A percentile compares a stretch with the other conserved stretches of the same genome.
phyloP scores from a whole-genome alignment of 2,888 invertebrate species.

The Carcina quercana region DNA sequence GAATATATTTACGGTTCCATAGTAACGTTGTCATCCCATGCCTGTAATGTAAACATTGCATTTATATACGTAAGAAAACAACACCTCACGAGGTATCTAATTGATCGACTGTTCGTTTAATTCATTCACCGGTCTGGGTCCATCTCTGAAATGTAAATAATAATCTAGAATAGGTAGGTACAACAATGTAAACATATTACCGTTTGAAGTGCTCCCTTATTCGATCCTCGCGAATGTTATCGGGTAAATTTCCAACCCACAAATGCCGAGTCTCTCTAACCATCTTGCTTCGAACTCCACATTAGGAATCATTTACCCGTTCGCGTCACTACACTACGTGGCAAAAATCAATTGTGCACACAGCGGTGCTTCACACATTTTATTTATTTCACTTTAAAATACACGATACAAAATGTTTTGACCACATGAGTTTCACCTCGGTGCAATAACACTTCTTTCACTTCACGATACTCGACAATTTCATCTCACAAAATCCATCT shows the following conservation, averaged over 20 bases:
- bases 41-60: too few species aligned
- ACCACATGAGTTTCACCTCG: conserved; percentile 56
- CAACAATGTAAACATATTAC: too few species aligned
- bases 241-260: conserved; percentile 99
- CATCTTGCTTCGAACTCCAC: conserved; percentile 98
- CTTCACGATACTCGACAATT: conserved; percentile 69
- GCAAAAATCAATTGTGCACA: conserved; percentile 74
- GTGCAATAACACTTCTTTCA: conserved; percentile 66
- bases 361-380: conserved; percentile 70
- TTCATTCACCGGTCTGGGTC: too few species aligned
- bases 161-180: too few species aligned
- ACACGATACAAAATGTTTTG: conserved; percentile 54
- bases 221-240: conserved; percentile 98
- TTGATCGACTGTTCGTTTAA: too few species aligned
- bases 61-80: too few species aligned
- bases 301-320: conserved; percentile 86
- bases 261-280: conserved; percentile 99
- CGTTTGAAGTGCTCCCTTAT: conserved; percentile 98
- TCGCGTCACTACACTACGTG: conserved; percentile 76
- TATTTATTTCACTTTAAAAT: conserved; percentile 54
- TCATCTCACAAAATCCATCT: conserved; percentile 65
- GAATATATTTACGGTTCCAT: too few species aligned
- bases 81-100: too few species aligned
- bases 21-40: too few species aligned
- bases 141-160: conserved; percentile 15